These are phyloP conservation scores for mouse (Mus musculus) DNA, from an alignment of 2,113 vertebrate genomes.

Conservation along the genomic window GRCm39 chrX:48144001-48144500, in stretches of 20 bases:
- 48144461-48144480: too few species aligned
- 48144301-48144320: constrained; percentile 61
- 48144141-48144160: constrained; percentile 43
- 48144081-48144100: constrained; percentile 61
- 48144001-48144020: constrained; percentile 41
- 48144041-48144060: constrained; percentile 57
- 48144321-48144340: constrained; percentile 57
- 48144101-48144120: constrained; percentile 62
- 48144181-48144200: constrained; percentile 47
- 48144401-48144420: constrained; percentile 36
- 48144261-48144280: constrained; percentile 31
- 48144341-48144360: constrained; percentile 51
- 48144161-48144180: not conserved
- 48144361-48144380: constrained; percentile 22
- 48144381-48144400: constrained; percentile 22
- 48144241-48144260: constrained; percentile 60
- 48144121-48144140: constrained; percentile 50
- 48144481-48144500: too few species aligned
- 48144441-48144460: not conserved
- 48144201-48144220: constrained; percentile 48
- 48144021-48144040: constrained; percentile 37
- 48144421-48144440: not conserved
- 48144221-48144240: constrained; percentile 53
- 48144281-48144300: constrained; percentile 48
- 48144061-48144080: constrained; percentile 56